These are phyloP conservation scores for Diplodus puntazzo DNA, from an alignment of 2,797 vertebrate genomes.

Conservation along the genomic window DNA sequence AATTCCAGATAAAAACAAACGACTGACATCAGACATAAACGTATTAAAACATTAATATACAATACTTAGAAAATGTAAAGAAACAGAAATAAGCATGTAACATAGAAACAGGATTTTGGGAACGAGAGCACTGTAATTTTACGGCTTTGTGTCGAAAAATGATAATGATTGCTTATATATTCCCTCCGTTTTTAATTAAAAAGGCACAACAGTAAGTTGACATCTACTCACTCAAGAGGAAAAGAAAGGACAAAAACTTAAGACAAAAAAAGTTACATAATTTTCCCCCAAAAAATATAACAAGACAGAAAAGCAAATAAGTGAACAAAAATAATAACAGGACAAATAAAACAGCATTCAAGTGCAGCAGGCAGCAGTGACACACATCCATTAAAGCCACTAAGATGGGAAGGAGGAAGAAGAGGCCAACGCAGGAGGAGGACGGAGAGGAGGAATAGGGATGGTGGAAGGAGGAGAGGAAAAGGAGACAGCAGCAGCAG, in stretches of 20 bases:
- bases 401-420: conserved; percentile 58
- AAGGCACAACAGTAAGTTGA: conserved; percentile 49
- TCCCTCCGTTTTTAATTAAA: conserved; percentile 31
- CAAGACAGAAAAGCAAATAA: not conserved
- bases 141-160: not conserved
- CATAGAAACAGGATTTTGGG: not conserved
- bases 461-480: conserved; percentile 59
- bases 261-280: conserved; percentile 7
- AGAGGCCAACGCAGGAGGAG: conserved; percentile 53
- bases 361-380: conserved; percentile 37
- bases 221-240: conserved; percentile 2
- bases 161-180: not conserved
- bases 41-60: not conserved
- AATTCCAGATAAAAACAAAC: not conserved
- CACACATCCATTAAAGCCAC: conserved; percentile 48
- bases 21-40: not conserved
- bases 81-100: not conserved
- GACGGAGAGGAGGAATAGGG: conserved; percentile 51
- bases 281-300: not conserved
- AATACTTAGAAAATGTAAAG: not conserved
- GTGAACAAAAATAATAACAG: conserved; percentile 7
- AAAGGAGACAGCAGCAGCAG: conserved; percentile 55
- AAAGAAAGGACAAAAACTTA: conserved; percentile 3
- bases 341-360: conserved; percentile 11
- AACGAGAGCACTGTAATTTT: not conserved